Evolutionary conservation across 2,888 invertebrate species (phyloP), one percentile per base, ranked within the genome.

Genomic region (Rotaria magnacalcarata): DNA sequence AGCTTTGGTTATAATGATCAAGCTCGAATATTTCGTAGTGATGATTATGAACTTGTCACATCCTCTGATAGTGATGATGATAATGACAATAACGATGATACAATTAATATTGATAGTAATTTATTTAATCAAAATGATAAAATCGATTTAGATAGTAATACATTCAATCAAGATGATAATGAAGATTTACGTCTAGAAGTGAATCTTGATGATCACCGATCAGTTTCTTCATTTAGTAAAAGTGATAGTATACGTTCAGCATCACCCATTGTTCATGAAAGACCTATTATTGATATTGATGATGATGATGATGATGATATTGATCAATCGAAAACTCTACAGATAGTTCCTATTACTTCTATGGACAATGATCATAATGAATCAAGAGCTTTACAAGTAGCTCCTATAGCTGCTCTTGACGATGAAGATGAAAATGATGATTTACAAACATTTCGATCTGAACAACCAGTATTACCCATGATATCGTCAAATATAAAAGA

Each of bases 1-100:
- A 80, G 80, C 47, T 24, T 80, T 80, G 80, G 80, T 16, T 80
- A 80, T 47, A 24, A 14, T 47, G 80, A 80, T 80, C 47, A 80
- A 47, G 47, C 43, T 8, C 47, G 47, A 1, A 19, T 34, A 67
- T 67, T 67, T 67, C 34, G 34, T 14, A 80, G 80, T 80, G 80
- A 80, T 47, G 43, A 80, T 80, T 47, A 80, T 80, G 80, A 7
- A 80, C n/a, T 80, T 5, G 34, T 19, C 3, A 19, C 67, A 67
- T 67, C 67, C 4, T 47, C 80, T 14, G 80, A 43, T 11, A 80
- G 80, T 80, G 80, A 80, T n/a, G 47, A 8, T 47, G 11, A 34
- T 34, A 2, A 47, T 47, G 24, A 80, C 11, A 24, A 80, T 47
- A 47, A 47, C 10, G 27, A 67, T 67, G 67, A 67, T 67, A 16